Base-by-base conservation (phyloP, 1,140 invertebrate genomes). In the Cotesia typhae region DNA sequence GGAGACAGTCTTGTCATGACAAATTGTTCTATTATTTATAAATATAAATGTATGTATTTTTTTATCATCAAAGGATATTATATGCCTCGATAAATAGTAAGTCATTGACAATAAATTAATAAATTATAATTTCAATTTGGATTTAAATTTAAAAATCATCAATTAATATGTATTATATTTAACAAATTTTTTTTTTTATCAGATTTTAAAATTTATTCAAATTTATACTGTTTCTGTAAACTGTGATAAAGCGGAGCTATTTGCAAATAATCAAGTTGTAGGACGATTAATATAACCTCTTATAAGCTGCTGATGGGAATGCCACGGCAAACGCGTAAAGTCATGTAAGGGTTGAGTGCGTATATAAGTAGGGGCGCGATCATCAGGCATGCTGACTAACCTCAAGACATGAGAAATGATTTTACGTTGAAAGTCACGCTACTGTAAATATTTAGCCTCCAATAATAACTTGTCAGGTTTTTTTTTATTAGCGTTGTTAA, bases 11-110 rank as follows among this genome's bases (percentile, higher is more conserved):
- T 28, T 5, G 57, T 64, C 71, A 59, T 52, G 55, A 64, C 61
- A 47, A 67, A 74, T 77, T 59, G 76, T 37, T 74, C 57, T 67
- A 76, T 77, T 76, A 76, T 76, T 77, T 69, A 74, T 77, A 74
- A 71, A 77, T 76, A 41, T 64, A 28, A 28, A 28, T 28, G 0
- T 10, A 47, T 47, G 5, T 6, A 47, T 67, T 65, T 17, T 38
- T 47, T 65, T 47, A 47, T 47, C 3, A 9, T 47, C 41, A 10
- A 9, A 47, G 10, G 6, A 2, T 7, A 47, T 6, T 47, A 6
- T 10, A 2, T 47, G 41, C 41, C 41, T 47, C 41, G 10, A 47
- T 47, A 47, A 47, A 47, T 47, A 47, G 5, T 47, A 7, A 47
- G 41, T 47, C 41, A 47, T 47, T 10, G 41, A 47, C 41, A 47